Conservation (phyloP, 2,797 vertebrate genomes). For the Emys orbicularis region DNA sequence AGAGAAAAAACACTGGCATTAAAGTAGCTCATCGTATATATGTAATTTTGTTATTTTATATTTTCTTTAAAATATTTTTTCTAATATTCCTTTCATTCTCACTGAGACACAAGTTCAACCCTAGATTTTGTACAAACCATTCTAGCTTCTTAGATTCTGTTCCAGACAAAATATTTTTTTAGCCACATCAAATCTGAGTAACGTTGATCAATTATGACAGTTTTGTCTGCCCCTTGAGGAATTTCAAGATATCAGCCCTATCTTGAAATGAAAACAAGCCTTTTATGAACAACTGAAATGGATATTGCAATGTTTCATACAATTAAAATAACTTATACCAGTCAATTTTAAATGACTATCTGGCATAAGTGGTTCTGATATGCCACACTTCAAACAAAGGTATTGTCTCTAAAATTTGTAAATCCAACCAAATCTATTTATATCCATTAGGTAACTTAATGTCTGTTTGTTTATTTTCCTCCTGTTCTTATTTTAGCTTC, state of each 20-base stretch:
- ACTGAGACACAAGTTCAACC: background rate
- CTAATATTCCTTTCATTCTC: background rate
- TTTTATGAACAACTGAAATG: conserved; percentile 24
- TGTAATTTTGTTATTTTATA: background rate
- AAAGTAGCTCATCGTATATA: conserved; percentile 19
- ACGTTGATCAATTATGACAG: background rate
- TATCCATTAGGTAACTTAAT: background rate
- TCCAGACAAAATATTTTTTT: conserved; percentile 21
- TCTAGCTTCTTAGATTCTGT: background rate
- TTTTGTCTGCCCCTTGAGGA: background rate
- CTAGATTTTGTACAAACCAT: background rate
- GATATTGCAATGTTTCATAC: conserved; percentile 2
- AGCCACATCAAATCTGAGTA: background rate
- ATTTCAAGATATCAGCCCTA: background rate
- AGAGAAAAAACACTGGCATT: background rate
- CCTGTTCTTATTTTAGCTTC: conserved; percentile 33
- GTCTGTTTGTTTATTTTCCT: background rate
- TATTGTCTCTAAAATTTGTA: conserved; percentile 2
- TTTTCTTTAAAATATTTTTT: background rate
- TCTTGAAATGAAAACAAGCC: background rate
- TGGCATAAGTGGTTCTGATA: background rate
- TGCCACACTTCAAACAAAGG: background rate
- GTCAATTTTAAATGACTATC: background rate
- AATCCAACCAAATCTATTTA: conserved; percentile 13
- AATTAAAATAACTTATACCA: background rate